Conservation (phyloP, 1,140 invertebrate species). For the Tigriopus japonicus region DNA sequence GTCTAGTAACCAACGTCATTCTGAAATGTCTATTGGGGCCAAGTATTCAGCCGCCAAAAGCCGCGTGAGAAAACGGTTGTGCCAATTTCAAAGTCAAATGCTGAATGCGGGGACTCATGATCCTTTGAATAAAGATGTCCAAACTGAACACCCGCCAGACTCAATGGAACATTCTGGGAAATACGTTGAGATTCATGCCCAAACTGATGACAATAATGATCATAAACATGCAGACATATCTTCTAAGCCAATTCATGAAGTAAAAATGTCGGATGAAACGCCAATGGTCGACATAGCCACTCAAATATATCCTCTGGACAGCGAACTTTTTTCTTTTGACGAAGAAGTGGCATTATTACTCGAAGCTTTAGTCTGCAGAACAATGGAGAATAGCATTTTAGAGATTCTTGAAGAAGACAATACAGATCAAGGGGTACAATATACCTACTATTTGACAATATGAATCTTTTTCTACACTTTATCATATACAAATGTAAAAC, state of each 20-base stretch:
- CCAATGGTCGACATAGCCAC: background rate
- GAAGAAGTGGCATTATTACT: slow-evolving; percentile 3
- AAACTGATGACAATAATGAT: no score
- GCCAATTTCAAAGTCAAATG: background rate
- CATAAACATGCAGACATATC: no score
- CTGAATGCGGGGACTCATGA: background rate
- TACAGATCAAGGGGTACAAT: no score
- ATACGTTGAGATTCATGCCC: no score
- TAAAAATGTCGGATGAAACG: background rate
- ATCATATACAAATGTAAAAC: no score
- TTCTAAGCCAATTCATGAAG: no score
- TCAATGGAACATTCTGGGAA: no score
- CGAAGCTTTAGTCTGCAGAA: slow-evolving; percentile 1
- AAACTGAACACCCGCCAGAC: no score
- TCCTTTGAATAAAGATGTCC: no score
- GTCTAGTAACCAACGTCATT: background rate
- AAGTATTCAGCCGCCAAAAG: background rate
- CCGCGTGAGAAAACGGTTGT: background rate
- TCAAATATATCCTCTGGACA: slow-evolving; percentile 1
- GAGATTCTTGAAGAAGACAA: background rate
- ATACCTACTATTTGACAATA: no score
- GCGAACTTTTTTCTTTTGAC: slow-evolving; percentile 4
- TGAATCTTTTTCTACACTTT: no score
- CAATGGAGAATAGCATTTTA: background rate
- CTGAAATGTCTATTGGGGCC: background rate